These are phyloP conservation scores for Amphimallon solstitiale DNA, from an alignment of 2,888 invertebrate genomes.

Conservation along the genomic window DNA sequence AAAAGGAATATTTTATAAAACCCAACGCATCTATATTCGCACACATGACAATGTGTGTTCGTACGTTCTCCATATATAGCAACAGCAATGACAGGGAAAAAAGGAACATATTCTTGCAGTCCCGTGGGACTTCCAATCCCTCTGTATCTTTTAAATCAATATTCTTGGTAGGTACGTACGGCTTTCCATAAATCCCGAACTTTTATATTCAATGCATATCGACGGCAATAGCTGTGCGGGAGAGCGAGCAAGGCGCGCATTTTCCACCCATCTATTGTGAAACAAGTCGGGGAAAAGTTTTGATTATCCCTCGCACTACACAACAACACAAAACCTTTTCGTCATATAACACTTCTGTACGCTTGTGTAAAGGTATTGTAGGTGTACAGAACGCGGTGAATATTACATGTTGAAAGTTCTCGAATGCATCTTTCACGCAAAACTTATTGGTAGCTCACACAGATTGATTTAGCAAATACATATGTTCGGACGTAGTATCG, in stretches of 20 bases:
- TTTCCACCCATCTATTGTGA: constrained; percentile 45
- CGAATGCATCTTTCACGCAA: too few species aligned
- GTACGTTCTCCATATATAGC: neutral
- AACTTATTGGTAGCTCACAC: too few species aligned
- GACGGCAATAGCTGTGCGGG: constrained; percentile 42
- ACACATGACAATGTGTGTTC: neutral
- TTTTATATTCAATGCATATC: constrained; percentile 51
- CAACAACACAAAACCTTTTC: constrained; percentile 28
- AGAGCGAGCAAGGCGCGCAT: constrained; percentile 34
- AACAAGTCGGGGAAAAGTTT: constrained; percentile 44
- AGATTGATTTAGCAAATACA: too few species aligned
- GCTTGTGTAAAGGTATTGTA: neutral
- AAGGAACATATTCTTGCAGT: constrained; percentile 3
- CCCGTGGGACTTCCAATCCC: constrained; percentile 13
- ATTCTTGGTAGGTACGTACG: constrained; percentile 45
- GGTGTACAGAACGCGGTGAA: too few species aligned
- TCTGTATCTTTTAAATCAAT: constrained; percentile 51
- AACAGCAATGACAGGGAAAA: neutral
- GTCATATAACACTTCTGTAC: constrained; percentile 5
- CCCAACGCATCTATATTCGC: too few species aligned
- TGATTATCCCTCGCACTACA: constrained; percentile 41
- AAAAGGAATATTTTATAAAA: too few species aligned
- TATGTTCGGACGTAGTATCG: too few species aligned
- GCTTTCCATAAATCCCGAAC: constrained; percentile 49
- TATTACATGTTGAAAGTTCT: too few species aligned